Evolutionary conservation across 2,888 invertebrate genomes (phyloP), one percentile per base, ranked within the genome.

Genomic region (Fragum whitleyi): DNA sequence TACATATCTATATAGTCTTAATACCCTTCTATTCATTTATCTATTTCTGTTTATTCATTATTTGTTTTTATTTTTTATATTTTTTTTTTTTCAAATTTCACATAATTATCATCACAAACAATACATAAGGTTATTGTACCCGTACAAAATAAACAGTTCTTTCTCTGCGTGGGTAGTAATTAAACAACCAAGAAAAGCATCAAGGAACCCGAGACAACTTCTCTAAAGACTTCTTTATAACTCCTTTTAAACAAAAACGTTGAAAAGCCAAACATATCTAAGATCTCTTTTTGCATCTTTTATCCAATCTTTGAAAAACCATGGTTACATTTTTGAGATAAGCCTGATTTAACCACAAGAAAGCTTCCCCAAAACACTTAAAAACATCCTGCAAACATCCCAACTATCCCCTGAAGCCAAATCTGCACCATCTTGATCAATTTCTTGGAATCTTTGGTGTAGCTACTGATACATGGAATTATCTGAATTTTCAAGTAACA

Each of bases 261-360:
- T n/a, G 5, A 47, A 47, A 47, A 47, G 47, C 47, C 5, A 47
- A 9, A 47, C 59, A 7, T 29, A 61, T 61, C 61, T 61, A 19
- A 32, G n/a, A 61, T 61, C 32, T 61, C 28, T 61, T 26, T 2
- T 61, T 26, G 9, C 32, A 61, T 61, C 61, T 61, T 61, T 32
- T 32, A n/a, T 26, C 32, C 32, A 32, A 61, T 19, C 61, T 61
- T 61, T 29, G 28, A 61, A 61, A 61, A 61, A 6, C 28, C 61
- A 32, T 32, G 32, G 57, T 23, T 29, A 28, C 61, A 61, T 29
- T 28, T 32, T 32, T n/a, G n/a, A 61, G 61, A 61, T 61, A 61
- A 61, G 61, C 61, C 61, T 32, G 11, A 61, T 14, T 29, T 32
- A 61, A 42, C 65, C 65, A 65, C 65, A 65, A 65, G 42, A 42